Conservation (phyloP, 2,888 invertebrate genomes). For the Diplazon laetatorius region DNA sequence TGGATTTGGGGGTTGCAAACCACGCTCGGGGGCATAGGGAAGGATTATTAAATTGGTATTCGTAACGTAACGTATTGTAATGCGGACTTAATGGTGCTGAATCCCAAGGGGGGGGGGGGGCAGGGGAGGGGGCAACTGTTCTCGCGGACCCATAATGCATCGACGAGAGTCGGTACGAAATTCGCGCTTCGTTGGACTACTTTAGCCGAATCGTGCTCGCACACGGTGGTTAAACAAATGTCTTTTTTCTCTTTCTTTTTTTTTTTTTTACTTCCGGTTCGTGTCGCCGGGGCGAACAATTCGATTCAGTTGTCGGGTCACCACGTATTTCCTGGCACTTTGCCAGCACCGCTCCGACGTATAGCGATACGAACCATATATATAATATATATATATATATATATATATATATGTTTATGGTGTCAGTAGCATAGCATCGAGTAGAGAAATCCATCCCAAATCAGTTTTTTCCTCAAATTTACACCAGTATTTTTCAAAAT, state of each 20-base stretch:
- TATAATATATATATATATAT: no score
- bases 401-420: no score
- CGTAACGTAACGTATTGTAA: slow-evolving; percentile 64
- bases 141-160: slow-evolving; percentile 55
- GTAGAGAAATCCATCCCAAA: slow-evolving; percentile 12
- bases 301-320: slow-evolving; percentile 70
- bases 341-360: slow-evolving; percentile 62
- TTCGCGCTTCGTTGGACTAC: slow-evolving; percentile 64
- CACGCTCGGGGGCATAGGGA: not conserved
- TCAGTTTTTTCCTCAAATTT: not conserved
- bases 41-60: slow-evolving; percentile 60
- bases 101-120: slow-evolving; percentile 44
- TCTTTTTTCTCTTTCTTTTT: no score
- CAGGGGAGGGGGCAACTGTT: no score
- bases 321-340: slow-evolving; percentile 68
- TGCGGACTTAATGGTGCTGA: slow-evolving; percentile 64
- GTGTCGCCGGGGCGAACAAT: slow-evolving; percentile 68
- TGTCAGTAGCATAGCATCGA: not conserved
- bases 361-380: slow-evolving; percentile 34
- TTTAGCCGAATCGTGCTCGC: slow-evolving; percentile 46
- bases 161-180: slow-evolving; percentile 63
- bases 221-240: slow-evolving; percentile 69
- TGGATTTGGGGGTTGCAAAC: slow-evolving; percentile 7
- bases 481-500: not conserved
- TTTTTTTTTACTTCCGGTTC: slow-evolving; percentile 69